These are phyloP conservation scores for Parthenolecanium corni DNA, from an alignment of 2,888 invertebrate genomes.

Conservation along the genomic window DNA sequence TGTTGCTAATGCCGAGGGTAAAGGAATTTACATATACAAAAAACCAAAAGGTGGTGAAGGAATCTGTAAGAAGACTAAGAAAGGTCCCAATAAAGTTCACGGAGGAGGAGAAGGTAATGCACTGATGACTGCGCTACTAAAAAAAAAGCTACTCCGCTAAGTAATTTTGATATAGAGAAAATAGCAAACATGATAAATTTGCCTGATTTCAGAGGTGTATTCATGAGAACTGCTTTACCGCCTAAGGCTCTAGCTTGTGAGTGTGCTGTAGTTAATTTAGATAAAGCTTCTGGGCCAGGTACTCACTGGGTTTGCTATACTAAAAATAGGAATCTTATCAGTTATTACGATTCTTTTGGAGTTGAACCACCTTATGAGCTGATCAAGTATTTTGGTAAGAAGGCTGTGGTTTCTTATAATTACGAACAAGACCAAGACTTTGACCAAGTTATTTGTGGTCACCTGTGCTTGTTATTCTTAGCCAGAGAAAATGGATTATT, in stretches of 20 bases:
- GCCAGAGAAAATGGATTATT: neutral
- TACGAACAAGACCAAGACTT: slow-evolving; percentile 23
- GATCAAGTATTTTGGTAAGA: slow-evolving; percentile 6
- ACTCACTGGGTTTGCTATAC: slow-evolving; percentile 38
- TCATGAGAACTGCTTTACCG: slow-evolving; percentile 38
- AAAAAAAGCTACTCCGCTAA: slow-evolving; percentile 11
- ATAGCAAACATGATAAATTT: slow-evolving; percentile 30
- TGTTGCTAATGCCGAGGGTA: neutral
- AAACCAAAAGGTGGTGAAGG: neutral
- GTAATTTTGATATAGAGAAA: slow-evolving; percentile 32
- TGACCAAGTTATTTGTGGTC: slow-evolving; percentile 29
- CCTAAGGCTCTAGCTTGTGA: slow-evolving; percentile 33
- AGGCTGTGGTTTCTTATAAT: slow-evolving; percentile 20
- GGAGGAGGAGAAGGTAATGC: neutral
- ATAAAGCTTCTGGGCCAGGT: slow-evolving; percentile 33
- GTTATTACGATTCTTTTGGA: slow-evolving; percentile 39
- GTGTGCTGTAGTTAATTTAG: slow-evolving; percentile 36
- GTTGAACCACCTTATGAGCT: slow-evolving; percentile 35
- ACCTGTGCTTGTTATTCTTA: slow-evolving; percentile 29
- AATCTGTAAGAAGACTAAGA: neutral
- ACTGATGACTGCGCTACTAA: neutral
- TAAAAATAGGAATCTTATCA: slow-evolving; percentile 35
- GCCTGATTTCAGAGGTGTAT: slow-evolving; percentile 34
- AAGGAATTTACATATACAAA: neutral
- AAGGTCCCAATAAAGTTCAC: neutral